These are phyloP conservation scores for Invenusta paracnida DNA, from an alignment of 2,888 invertebrate species.

Conservation along the genomic window DNA sequence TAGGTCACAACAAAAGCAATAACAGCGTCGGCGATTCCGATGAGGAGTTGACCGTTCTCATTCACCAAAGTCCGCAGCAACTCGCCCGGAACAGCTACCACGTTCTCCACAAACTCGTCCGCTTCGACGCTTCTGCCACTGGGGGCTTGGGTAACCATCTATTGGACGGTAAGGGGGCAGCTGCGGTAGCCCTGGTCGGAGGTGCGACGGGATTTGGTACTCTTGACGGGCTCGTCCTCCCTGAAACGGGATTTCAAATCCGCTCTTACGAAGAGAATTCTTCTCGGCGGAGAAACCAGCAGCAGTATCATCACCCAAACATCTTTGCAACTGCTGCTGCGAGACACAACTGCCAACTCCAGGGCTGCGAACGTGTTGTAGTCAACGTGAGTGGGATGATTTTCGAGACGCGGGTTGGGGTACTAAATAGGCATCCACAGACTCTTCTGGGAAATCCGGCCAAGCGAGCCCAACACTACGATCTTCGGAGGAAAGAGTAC, in stretches of 20 bases:
- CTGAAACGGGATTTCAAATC: neutral
- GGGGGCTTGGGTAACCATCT: too few species aligned
- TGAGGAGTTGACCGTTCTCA: neutral
- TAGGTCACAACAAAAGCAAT: neutral
- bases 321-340: neutral
- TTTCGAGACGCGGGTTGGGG: conserved; percentile 56
- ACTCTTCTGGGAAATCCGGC: conserved; percentile 58
- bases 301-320: neutral
- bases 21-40: neutral
- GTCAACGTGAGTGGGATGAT: conserved; percentile 60
- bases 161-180: too few species aligned
- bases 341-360: neutral
- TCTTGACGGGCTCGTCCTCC: neutral
- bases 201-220: neutral
- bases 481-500: conserved; percentile 55
- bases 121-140: conserved; percentile 1
- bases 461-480: conserved; percentile 56
- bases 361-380: conserved; percentile 47
- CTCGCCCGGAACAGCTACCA: neutral
- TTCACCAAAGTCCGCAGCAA: conserved; percentile 15
- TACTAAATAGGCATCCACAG: conserved; percentile 57
- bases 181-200: too few species aligned
- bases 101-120: conserved; percentile 8
- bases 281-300: neutral
- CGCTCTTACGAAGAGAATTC: neutral